Conservation (phyloP, 2,888 invertebrate genomes). For the Drosophila setosimentum region DNA sequence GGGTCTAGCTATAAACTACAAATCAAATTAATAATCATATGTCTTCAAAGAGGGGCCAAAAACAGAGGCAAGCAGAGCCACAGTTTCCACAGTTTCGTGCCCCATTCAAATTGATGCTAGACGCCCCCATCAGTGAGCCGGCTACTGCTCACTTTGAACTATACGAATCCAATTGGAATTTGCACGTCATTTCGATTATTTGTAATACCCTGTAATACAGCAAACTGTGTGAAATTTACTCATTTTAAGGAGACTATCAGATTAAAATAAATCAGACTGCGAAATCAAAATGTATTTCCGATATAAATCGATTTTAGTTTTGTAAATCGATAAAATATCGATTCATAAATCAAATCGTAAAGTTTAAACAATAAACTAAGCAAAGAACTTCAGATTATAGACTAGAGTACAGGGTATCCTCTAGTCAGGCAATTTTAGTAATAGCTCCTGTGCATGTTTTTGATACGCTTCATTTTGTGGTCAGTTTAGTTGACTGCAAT, state of each 20-base stretch:
- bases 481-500: conserved; percentile 41
- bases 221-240: fast-evolving
- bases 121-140: conserved; percentile 53
- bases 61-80: background rate
- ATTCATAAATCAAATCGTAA: background rate
- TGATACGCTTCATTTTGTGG: conserved; percentile 29
- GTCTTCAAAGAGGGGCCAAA: conserved; percentile 49
- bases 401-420: conserved; percentile 1
- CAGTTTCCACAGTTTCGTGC: conserved; percentile 60
- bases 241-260: background rate
- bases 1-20: conserved; percentile 54
- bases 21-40: conserved; percentile 80
- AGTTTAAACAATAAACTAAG: background rate
- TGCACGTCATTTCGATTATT: conserved; percentile 38
- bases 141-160: conserved; percentile 11
- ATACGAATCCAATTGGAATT: conserved; percentile 34
- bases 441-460: background rate
- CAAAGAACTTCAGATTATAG: background rate
- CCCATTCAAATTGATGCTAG: conserved; percentile 60
- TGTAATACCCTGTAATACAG: conserved; percentile 6
- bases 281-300: background rate
- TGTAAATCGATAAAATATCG: background rate
- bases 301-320: background rate
- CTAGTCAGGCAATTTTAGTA: background rate
- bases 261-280: background rate